Evolutionary conservation across 1,140 invertebrate species (phyloP).

Genomic region (Zaprionus ornatus): DNA sequence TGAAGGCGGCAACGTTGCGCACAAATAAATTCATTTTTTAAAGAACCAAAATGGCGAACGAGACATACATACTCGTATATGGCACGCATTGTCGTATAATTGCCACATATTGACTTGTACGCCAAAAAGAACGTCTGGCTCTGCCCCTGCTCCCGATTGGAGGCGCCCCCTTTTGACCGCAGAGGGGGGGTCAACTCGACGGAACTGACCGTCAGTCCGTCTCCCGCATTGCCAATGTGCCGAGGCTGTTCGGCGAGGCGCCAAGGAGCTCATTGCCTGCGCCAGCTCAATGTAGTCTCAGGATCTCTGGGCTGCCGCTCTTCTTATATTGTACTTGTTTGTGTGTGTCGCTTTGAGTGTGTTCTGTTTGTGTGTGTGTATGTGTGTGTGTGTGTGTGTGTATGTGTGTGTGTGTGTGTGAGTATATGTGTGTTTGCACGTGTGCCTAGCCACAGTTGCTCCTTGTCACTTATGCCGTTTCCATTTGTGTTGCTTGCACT

Average conservation of each 20-base stretch:
- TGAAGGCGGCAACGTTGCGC: constrained; percentile 27
- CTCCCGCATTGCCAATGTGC: neutral
- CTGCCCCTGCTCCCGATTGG: too few species aligned
- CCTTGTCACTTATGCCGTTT: constrained; percentile 27
- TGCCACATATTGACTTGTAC: neutral
- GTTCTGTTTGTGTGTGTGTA: too few species aligned
- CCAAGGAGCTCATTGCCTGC: constrained; percentile 2
- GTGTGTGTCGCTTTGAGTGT: constrained; percentile 7
- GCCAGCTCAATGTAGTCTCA: constrained; percentile 5
- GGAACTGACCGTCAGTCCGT: neutral
- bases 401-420: constrained; percentile 12
- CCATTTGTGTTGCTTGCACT: neutral
- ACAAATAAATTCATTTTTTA: constrained; percentile 14
- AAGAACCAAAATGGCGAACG: neutral
- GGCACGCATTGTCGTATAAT: constrained; percentile 7
- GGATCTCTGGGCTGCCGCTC: constrained; percentile 6
- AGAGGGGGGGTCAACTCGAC: too few species aligned
- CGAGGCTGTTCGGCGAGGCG: neutral
- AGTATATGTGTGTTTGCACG: neutral
- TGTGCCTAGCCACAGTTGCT: constrained; percentile 10
- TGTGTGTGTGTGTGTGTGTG: neutral
- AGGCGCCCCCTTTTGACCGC: too few species aligned
- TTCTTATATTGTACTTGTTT: neutral
- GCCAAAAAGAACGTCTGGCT: neutral
- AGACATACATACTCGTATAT: constrained; percentile 7